Evolutionary conservation across 1,140 invertebrate genomes (phyloP).

Genomic region (Bombus sibiricus): DNA sequence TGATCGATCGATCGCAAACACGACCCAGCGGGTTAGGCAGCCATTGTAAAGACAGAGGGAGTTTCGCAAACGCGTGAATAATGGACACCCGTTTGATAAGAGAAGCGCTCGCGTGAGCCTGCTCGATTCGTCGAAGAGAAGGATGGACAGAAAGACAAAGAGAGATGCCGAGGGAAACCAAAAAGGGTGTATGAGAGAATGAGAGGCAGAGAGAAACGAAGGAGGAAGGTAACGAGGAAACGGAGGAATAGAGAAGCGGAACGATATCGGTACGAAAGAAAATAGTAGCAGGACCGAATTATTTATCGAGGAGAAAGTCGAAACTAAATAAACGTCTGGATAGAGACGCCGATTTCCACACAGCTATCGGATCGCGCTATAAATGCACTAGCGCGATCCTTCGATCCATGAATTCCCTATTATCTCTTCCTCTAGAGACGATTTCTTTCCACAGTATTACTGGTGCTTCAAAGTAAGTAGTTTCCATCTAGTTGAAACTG

Average conservation of each 20-base stretch:
- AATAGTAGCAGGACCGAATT: conserved; percentile 69
- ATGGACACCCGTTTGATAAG: conserved; percentile 80
- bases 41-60: conserved; percentile 67
- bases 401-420: conserved; percentile 61
- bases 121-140: conserved; percentile 69
- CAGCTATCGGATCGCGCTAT: conserved; percentile 59
- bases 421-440: conserved; percentile 44
- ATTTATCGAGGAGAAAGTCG: conserved; percentile 78
- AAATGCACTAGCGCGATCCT: conserved; percentile 45
- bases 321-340: conserved; percentile 77
- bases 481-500: conserved; percentile 28
- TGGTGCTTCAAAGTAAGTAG: neutral
- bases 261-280: conserved; percentile 16
- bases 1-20: conserved; percentile 62
- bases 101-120: conserved; percentile 76
- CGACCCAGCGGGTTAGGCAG: conserved; percentile 53
- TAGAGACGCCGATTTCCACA: conserved; percentile 74
- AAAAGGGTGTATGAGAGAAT: conserved; percentile 48
- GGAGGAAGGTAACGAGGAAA: conserved; percentile 34
- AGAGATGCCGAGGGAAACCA: conserved; percentile 22
- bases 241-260: neutral
- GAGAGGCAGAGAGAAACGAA: conserved; percentile 11
- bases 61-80: conserved; percentile 75
- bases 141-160: neutral
- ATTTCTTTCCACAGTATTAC: conserved; percentile 35